Percentiles rank a stretch among this genome's conserved stretches.
Evolutionary conservation across 30 jellyfish, hydroid and myxozoan genomes (phyloP).

Genomic region (Euphysa ruthae): DNA sequence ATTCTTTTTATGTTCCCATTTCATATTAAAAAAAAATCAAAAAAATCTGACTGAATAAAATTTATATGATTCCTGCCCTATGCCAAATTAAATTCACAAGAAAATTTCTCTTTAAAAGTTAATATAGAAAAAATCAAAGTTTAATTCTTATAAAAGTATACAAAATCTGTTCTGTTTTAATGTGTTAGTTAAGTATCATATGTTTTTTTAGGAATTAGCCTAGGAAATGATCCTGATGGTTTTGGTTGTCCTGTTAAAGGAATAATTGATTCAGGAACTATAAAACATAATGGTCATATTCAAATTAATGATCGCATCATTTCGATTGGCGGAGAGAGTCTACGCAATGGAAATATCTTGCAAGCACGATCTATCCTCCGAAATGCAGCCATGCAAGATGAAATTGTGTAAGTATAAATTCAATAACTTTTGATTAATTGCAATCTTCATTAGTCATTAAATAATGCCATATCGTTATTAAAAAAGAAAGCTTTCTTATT

Average conservation of each 20-base stretch:
- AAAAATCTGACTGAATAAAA: too few species aligned
- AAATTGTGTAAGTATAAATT: constrained; percentile 52
- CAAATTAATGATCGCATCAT: constrained; percentile 59
- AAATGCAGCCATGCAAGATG: constrained; percentile 62
- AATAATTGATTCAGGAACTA: constrained; percentile 72
- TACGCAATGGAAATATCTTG: constrained; percentile 36
- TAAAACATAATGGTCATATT: constrained; percentile 64
- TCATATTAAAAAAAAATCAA: too few species aligned
- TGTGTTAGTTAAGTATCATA: background rate
- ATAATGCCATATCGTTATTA: too few species aligned
- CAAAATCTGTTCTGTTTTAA: background rate
- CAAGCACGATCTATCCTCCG: constrained; percentile 72
- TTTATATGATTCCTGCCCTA: too few species aligned
- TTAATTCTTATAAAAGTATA: background rate
- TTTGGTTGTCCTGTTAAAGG: constrained; percentile 73
- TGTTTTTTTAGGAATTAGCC: constrained; percentile 45
- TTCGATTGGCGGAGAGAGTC: constrained; percentile 50
- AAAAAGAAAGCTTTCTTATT: too few species aligned
- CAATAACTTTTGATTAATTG: too few species aligned
- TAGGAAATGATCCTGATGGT: constrained; percentile 81
- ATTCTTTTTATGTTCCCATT: too few species aligned
- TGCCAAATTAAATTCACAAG: too few species aligned
- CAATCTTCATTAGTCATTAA: too few species aligned
- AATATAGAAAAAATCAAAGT: background rate
- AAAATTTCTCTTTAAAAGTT: background rate